Base-by-base conservation (phyloP, 2,888 invertebrate genomes). In the Harpalus rubripes region DNA sequence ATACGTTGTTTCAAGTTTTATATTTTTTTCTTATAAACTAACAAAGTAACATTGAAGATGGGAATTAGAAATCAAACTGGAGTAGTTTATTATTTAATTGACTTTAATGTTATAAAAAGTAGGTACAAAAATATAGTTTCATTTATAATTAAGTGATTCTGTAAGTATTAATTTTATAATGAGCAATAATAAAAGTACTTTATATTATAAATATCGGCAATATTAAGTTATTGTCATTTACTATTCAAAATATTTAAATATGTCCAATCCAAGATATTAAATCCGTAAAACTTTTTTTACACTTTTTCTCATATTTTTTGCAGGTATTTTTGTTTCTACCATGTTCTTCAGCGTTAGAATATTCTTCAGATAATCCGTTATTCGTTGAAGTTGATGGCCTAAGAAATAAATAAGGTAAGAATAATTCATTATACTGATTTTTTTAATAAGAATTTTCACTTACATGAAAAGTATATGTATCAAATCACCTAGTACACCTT, bases 301-400 rank as follows among this genome's bases (percentile, higher is more conserved):
- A 85, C 32, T 78, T 82, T 41, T 76, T 79, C n/a, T 68, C 39
- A 68, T 85, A 83, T 82, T 68, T 79, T 15, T 79, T 68, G 58
- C 85, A 85, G 59, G 32, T 41, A 12, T 68, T 79, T 10, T 78
- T 52, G 10, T 32, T 79, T 83, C 91, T 88, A 15, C 94, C 94
- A 84, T 90, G 89, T 86, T 92, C 91, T 89, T 94, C 94, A 10
- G 94, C 94, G 88, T 93, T 92, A 87, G 92, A 92, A 88, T 92
- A 93, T 85, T 90, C 91, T 85, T 92, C 92, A 39, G 93, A 92
- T 85, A 94, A 88, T 78, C 92, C 91, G 85, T 94, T 93, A 89
- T 92, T 92, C 84, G 91, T 90, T n/a, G 94, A 94, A 16, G 93
- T 91, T 82, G 94, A 94, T 58, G 94, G 94, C n/a, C 94, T 94